A percentile compares a stretch with the other conserved stretches of the same genome.
Evolutionary conservation across 2,797 vertebrate genomes (phyloP).

Genomic region (Rhincodon typus): DNA sequence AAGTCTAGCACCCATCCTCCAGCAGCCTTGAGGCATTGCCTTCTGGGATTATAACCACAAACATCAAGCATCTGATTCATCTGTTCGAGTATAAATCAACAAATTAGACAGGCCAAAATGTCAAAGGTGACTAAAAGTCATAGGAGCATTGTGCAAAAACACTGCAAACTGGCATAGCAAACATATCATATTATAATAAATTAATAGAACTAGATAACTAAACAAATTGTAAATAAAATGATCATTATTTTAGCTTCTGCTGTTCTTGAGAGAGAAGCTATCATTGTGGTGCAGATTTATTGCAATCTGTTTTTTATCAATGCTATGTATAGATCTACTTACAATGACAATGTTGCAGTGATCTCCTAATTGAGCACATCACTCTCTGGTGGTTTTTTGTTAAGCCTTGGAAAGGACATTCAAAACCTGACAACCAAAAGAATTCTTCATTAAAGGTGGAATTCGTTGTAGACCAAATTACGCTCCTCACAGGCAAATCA

Average conservation of each 20-base stretch:
- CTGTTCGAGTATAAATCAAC: constrained; percentile 66
- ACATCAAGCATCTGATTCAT: constrained; percentile 72
- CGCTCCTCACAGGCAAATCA: background rate
- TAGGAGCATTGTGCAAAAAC: background rate
- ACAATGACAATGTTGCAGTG: background rate
- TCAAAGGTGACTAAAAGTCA: constrained; percentile 57
- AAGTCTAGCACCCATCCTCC: constrained; percentile 67
- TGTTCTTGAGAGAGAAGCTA: background rate
- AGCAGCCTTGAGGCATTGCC: constrained; percentile 68
- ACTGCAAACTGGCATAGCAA: background rate
- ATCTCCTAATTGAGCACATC: background rate
- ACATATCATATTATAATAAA: background rate
- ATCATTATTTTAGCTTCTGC: background rate
- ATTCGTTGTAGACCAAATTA: background rate
- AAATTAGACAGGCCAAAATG: constrained; percentile 61
- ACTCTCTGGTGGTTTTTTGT: background rate
- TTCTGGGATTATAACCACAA: constrained; percentile 74
- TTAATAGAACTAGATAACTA: background rate
- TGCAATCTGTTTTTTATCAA: background rate
- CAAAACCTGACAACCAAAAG: background rate
- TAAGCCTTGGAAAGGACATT: background rate
- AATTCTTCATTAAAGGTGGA: background rate
- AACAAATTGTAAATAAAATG: background rate
- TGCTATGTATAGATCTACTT: too few species aligned
- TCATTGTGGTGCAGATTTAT: background rate